Evolutionary conservation across 2,797 vertebrate species (phyloP).

Genomic region (Mallotus villosus): DNA sequence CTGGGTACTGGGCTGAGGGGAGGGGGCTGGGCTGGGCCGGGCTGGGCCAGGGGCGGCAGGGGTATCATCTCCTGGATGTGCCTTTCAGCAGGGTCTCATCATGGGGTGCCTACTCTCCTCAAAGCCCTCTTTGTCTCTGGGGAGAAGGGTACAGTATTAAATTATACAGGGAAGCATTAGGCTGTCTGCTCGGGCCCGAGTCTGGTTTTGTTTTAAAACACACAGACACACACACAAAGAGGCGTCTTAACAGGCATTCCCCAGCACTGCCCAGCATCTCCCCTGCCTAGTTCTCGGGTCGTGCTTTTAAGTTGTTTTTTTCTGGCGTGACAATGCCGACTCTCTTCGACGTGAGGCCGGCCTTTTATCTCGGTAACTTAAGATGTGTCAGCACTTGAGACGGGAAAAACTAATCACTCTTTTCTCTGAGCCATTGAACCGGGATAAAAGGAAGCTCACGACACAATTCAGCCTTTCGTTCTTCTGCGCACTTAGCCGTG

Average conservation of each 20-base stretch:
- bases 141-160: conserved; percentile 65
- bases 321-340: conserved; percentile 53
- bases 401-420: conserved; percentile 70
- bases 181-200: conserved; percentile 26
- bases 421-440: conserved; percentile 73
- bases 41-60: conserved; percentile 43
- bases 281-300: conserved; percentile 37
- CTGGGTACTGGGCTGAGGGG: conserved; percentile 6
- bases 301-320: conserved; percentile 45
- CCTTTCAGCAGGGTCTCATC: conserved; percentile 79
- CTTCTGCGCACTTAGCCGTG: conserved; percentile 57
- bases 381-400: conserved; percentile 68
- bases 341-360: conserved; percentile 51
- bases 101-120: conserved; percentile 61
- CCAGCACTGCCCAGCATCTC: conserved; percentile 45
- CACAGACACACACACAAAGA: conserved; percentile 50
- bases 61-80: conserved; percentile 57
- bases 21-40: conserved; percentile 9
- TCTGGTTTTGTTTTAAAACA: conserved; percentile 68
- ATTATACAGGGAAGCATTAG: conserved; percentile 56
- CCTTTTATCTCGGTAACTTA: conserved; percentile 75
- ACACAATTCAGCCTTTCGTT: conserved; percentile 52
- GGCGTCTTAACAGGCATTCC: conserved; percentile 61
- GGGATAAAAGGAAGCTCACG: conserved; percentile 70
- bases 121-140: conserved; percentile 79